Evolutionary conservation across 2,888 invertebrate species (phyloP), one percentile per base, ranked within the genome.

Genomic region (Machimus rusticus): DNA sequence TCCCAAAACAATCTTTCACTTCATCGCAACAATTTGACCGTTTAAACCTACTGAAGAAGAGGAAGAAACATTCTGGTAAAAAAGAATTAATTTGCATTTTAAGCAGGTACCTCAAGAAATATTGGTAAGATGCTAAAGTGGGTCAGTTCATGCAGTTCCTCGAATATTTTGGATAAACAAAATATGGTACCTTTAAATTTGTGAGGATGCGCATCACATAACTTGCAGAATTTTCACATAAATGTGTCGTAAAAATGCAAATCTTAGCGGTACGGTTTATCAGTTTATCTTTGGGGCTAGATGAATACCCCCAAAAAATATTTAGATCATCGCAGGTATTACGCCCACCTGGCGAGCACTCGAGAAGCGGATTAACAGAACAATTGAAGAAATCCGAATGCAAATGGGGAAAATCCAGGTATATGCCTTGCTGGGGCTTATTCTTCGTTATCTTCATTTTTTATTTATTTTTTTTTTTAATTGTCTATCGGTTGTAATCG

Each of bases 191-290:
- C 66, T 66, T 66, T 12, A 66, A 66, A 23, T 66, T 66, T 66
- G 23, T 66, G 66, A 66, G 66, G 66, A 31, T 76, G 82, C 57
- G 82, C 82, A 82, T 82, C 82, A 16, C 34, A 57, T 82, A 57
- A 57, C 55, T 57, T 82, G 34, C 57, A 16, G 51, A 82, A 82
- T 76, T 55, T 34, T 82, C 37, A 46, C 55, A 82, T 82, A 82
- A 82, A 82, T 51, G 55, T 82, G 82, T 66, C 82, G 57, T 82
- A 82, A 82, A 82, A 82, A 82, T 82, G 82, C 82, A 82, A 82
- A 82, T 82, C 57, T 66, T 66, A 66, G 28, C 28, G 23, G 66
- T 28, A 66, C 23, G 14, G 28, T 23, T n/a, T n/a, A 66, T 66
- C 66, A 66, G 28, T 66, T 66, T 28, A 51, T 51, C 46, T 51